Conservation (phyloP, 2,113 vertebrate species). For the Siniperca knerii region DNA sequence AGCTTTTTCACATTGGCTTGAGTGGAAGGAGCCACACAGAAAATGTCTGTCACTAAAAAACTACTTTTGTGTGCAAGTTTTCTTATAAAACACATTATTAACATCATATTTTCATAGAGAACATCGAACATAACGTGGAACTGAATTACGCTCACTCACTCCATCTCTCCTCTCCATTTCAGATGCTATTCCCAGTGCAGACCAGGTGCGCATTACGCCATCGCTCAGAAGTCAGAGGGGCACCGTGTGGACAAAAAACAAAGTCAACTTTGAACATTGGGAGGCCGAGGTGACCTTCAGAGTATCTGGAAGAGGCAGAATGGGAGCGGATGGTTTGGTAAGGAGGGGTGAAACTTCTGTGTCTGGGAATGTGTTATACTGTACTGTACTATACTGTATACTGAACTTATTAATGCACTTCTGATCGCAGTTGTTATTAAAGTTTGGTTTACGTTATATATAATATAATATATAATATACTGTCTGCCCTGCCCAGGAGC, state of each 20-base stretch:
- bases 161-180: neutral
- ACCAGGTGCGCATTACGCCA: constrained; percentile 95
- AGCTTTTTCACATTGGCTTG: neutral
- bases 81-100: neutral
- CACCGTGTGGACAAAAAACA: constrained; percentile 93
- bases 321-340: constrained; percentile 97
- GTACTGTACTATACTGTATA: too few relatives aligned
- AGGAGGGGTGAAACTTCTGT: neutral
- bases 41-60: neutral
- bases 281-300: constrained; percentile 95
- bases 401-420: neutral
- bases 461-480: too few relatives aligned
- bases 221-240: constrained; percentile 96
- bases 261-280: constrained; percentile 90
- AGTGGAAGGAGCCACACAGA: neutral
- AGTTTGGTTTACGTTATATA: neutral
- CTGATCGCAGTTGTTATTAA: neutral
- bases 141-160: neutral
- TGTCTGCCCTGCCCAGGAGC: too few relatives aligned
- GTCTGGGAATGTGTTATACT: neutral
- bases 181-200: constrained; percentile 96
- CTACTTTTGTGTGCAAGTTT: neutral
- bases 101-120: neutral
- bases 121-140: neutral
- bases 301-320: constrained; percentile 93